Evolutionary conservation across 1,140 invertebrate species (phyloP).

Genomic region (Platyura marginata): DNA sequence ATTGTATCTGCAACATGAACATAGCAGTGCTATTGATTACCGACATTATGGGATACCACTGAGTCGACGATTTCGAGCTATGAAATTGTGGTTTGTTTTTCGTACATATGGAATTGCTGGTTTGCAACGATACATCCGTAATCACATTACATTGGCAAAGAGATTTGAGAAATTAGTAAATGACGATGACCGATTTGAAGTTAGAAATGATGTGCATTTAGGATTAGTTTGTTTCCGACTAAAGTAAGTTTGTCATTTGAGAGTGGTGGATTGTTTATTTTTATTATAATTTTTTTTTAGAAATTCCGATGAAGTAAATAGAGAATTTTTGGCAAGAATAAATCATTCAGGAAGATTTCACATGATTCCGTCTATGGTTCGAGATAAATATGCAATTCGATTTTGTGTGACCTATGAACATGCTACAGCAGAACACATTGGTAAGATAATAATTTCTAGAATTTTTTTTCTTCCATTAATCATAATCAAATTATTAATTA

Average conservation of each 20-base stretch:
- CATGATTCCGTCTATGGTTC: constrained; percentile 72
- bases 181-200: constrained; percentile 63
- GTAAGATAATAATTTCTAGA: constrained; percentile 12
- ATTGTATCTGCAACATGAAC: constrained; percentile 74
- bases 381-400: constrained; percentile 57
- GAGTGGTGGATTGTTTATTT: background rate
- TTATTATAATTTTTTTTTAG: constrained; percentile 9
- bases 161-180: constrained; percentile 59
- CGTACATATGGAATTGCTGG: constrained; percentile 65
- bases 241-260: constrained; percentile 13
- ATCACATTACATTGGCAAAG: constrained; percentile 76
- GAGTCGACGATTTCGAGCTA: constrained; percentile 63
- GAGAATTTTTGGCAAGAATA: constrained; percentile 61
- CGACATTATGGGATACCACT: constrained; percentile 81
- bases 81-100: constrained; percentile 83
- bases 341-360: constrained; percentile 78
- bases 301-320: constrained; percentile 56
- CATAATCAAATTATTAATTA: background rate
- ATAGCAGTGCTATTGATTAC: constrained; percentile 52
- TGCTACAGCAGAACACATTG: constrained; percentile 55
- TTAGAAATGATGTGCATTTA: constrained; percentile 61
- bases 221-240: constrained; percentile 53
- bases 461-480: background rate
- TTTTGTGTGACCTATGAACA: constrained; percentile 72
- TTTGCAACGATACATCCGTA: constrained; percentile 64